These are phyloP conservation scores for Metalampra italica DNA, from an alignment of 2,888 invertebrate genomes.

Conservation along the genomic window DNA sequence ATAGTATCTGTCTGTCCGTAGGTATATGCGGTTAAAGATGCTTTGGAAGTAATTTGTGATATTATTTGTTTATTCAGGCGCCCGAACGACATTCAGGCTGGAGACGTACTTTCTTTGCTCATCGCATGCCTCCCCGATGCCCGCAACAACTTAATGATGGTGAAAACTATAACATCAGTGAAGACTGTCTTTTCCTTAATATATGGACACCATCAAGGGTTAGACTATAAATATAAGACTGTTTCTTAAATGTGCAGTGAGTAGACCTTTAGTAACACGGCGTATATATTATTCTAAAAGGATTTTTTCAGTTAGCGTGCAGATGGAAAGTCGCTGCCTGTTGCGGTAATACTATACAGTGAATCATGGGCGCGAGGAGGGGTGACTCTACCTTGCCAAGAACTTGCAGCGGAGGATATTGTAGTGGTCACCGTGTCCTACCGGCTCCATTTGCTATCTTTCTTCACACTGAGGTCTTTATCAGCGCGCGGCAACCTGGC, in stretches of 20 bases:
- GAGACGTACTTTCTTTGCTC: constrained; percentile 84
- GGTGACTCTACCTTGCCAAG: constrained; percentile 81
- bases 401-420: constrained; percentile 83
- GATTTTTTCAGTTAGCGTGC: constrained; percentile 61
- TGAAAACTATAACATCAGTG: constrained; percentile 62
- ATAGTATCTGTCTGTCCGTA: too few relatives aligned
- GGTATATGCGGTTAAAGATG: background rate
- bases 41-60: background rate
- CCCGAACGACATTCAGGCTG: constrained; percentile 85
- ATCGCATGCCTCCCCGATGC: constrained; percentile 84
- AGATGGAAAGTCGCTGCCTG: constrained; percentile 79
- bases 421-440: constrained; percentile 85
- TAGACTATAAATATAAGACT: constrained; percentile 14
- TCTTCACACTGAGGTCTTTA: constrained; percentile 76
- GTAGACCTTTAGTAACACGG: background rate
- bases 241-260: too few relatives aligned
- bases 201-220: constrained; percentile 93
- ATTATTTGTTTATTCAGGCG: constrained; percentile 58
- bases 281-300: background rate
- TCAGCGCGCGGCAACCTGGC: constrained; percentile 90
- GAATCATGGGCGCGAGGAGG: constrained; percentile 78
- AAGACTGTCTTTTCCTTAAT: constrained; percentile 94
- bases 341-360: constrained; percentile 84
- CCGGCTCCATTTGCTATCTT: constrained; percentile 84
- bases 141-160: constrained; percentile 75